Evolutionary conservation across 2,113 vertebrate species (phyloP), one percentile per base, ranked within the genome.

Genomic region (Gobius niger): DNA sequence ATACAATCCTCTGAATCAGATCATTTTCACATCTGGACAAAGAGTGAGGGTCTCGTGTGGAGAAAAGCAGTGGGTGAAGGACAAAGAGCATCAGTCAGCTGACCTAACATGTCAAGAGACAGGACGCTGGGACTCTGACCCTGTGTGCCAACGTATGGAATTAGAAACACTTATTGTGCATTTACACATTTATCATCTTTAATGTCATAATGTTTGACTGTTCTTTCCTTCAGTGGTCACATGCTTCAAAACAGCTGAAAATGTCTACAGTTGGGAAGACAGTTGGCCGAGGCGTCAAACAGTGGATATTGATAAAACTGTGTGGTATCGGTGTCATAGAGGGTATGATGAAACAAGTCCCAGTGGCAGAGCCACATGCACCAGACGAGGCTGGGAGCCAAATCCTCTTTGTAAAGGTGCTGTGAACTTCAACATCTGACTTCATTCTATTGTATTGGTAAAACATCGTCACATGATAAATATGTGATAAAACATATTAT

Each of bases 241-340:
- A 14, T 91, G 90, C 65, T 2, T 0, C 44, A 46, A 0, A 40
- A 0, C 0, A 11, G 2, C 13, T 0, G 0, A 0, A 5, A 0
- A 0, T 66, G 15, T 88, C 15, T 0, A 0, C 0, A n/a, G n/a
- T n/a, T n/a, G n/a, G n/a, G n/a, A n/a, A n/a, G n/a, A 0, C 0
- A 0, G 0, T 0, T n/a, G n/a, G n/a, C n/a, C n/a, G n/a, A n/a
- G n/a, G n/a, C n/a, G 3, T 0, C 0, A 4, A 0, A 0, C 0
- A n/a, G 0, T 4, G 0, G 61, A 0, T 42, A 0, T 79, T n/a
- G 46, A 0, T 6, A 4, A 34, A 0, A 44, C 0, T 15, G 24
- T 1, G 6, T 0, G 0, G 0, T 91, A 86, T 50, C 0, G 0
- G 0, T 92, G 91, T 76, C 0, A 0, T 0, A 0, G 0, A 0